phyloP scores from a whole-genome alignment of 1,140 invertebrate genomes.

The Ptiloglossa arizonensis region DNA sequence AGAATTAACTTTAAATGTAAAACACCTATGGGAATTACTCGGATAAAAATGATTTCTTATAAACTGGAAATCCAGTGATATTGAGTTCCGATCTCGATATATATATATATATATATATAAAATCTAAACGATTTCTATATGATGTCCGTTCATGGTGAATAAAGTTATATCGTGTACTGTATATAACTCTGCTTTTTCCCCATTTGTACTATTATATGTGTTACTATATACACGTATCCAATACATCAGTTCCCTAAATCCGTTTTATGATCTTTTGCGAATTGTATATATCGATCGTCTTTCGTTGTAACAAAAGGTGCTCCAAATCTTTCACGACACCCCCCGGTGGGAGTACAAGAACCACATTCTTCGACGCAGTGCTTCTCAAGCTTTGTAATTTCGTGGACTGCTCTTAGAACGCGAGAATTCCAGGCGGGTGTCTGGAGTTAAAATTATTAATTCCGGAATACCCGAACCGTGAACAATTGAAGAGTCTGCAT shows the following conservation, averaged over 20 bases:
- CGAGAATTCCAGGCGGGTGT: neutral
- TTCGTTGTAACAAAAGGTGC: constrained; percentile 8
- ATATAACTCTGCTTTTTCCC: neutral
- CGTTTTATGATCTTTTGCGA: constrained; percentile 25
- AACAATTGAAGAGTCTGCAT: neutral
- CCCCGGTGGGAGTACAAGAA: neutral
- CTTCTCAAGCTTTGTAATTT: constrained; percentile 32
- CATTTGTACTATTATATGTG: neutral
- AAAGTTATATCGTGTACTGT: neutral
- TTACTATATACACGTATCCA: neutral
- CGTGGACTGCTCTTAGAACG: neutral
- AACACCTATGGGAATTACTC: too few species aligned
- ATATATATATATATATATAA: too few species aligned
- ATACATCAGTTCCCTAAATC: neutral
- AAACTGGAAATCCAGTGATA: neutral
- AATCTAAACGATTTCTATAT: neutral
- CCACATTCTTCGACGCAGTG: constrained; percentile 28
- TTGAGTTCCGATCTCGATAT: neutral
- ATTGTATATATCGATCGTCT: constrained; percentile 19
- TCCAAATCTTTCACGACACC: constrained; percentile 16
- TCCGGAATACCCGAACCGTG: neutral
- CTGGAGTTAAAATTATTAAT: constrained; percentile 27
- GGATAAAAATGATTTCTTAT: too few species aligned
- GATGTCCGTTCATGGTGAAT: neutral
- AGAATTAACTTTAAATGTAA: too few species aligned